These are phyloP conservation scores for Leucophora obtusa DNA, from an alignment of 2,888 invertebrate genomes.

Conservation along the genomic window DNA sequence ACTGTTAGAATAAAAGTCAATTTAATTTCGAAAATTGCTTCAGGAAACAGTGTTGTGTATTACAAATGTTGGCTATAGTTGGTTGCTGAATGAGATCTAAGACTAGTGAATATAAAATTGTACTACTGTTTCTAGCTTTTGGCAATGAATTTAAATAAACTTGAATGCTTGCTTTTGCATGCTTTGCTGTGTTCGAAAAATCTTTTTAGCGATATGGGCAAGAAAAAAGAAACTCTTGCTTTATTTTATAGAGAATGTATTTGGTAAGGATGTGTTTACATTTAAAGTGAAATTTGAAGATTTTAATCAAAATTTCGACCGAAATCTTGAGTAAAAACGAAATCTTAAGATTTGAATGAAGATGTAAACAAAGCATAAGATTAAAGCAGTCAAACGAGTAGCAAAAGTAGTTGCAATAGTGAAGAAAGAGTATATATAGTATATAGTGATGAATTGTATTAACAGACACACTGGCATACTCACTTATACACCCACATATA, in stretches of 20 bases:
- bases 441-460: neutral
- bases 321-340: no score
- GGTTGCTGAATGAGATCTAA: constrained; percentile 25
- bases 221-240: constrained; percentile 32
- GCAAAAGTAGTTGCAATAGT: neutral
- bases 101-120: constrained; percentile 8
- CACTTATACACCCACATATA: constrained; percentile 1
- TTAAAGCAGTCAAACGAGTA: neutral
- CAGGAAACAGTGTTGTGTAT: constrained; percentile 35
- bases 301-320: no score
- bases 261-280: no score
- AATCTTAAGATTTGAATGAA: no score
- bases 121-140: constrained; percentile 45
- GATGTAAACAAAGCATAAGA: neutral
- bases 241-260: constrained; percentile 3
- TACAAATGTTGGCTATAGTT: constrained; percentile 34
- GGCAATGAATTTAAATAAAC: constrained; percentile 63
- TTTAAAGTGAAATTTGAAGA: no score
- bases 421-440: neutral
- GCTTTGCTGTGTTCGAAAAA: constrained; percentile 38
- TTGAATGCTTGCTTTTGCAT: constrained; percentile 51
- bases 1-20: no score
- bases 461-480: neutral
- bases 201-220: constrained; percentile 38
- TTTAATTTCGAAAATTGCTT: neutral